Percentiles rank a stretch among this genome's conserved stretches.
Conservation (phyloP, 2,113 vertebrate genomes). For the Campylorhamphus procurvoides region DNA sequence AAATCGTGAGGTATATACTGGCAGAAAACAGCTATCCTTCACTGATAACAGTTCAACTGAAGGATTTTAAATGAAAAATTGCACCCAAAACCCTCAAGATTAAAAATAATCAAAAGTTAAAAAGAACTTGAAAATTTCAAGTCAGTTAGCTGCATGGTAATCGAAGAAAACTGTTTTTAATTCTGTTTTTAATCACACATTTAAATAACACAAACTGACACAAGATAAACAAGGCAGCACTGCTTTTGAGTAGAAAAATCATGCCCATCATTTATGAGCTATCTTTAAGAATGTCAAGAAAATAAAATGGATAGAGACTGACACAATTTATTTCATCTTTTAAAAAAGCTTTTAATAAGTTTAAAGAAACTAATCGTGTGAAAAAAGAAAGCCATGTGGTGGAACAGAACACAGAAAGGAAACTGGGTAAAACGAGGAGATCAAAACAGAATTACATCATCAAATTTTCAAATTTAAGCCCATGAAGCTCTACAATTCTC, state of each 20-base stretch:
- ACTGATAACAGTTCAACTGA: not conserved
- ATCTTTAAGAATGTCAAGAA: not conserved
- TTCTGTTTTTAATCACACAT: not conserved
- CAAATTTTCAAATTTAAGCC: not conserved
- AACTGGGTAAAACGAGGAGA: not conserved
- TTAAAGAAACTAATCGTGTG: not conserved
- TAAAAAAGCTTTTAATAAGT: not conserved
- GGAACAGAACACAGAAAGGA: not conserved
- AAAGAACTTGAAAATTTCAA: not conserved
- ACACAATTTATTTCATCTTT: not conserved
- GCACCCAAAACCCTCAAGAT: not conserved
- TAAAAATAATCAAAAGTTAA: not conserved
- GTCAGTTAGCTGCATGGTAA: not conserved
- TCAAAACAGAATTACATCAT: not conserved
- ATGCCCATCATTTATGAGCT: not conserved
- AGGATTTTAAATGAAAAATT: not conserved
- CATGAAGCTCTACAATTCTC: not conserved
- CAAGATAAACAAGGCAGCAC: not conserved
- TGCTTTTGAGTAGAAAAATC: not conserved
- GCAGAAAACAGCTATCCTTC: not conserved
- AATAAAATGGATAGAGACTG: not conserved
- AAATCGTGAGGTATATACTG: not conserved
- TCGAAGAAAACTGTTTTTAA: not conserved
- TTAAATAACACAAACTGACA: not conserved
- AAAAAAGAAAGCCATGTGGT: not conserved